Percentiles rank a stretch among this genome's conserved stretches.
These are phyloP conservation scores for Magallana angulata DNA, from an alignment of 1,140 invertebrate genomes.

Conservation along the genomic window DNA sequence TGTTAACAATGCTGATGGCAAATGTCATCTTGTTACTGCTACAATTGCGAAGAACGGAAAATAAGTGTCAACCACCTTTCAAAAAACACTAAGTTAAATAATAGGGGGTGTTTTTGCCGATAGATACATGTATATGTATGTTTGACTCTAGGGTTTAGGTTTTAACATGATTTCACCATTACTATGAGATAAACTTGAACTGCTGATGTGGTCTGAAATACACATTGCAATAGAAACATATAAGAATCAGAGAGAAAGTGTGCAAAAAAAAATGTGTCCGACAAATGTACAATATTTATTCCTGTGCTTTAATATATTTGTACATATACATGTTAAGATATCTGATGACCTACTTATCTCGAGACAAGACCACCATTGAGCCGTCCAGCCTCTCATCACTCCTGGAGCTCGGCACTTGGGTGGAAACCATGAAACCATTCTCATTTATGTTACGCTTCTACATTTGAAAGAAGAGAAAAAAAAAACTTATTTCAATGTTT, in stretches of 20 bases:
- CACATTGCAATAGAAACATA: too few species aligned
- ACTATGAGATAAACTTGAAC: too few species aligned
- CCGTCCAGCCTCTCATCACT: conserved; percentile 66
- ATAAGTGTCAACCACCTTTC: too few species aligned
- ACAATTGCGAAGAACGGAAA: conserved; percentile 32
- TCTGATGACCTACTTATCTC: conserved; percentile 40
- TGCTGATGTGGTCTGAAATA: too few species aligned
- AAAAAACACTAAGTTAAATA: too few species aligned
- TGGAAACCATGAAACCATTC: conserved; percentile 75
- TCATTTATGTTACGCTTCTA: conserved; percentile 73
- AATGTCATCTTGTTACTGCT: conserved; percentile 70
- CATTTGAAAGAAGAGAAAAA: conserved; percentile 8
- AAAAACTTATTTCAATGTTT: neutral
- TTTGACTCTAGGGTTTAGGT: too few species aligned
- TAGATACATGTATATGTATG: neutral
- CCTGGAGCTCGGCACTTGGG: conserved; percentile 74
- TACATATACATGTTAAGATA: neutral
- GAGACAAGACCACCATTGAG: conserved; percentile 57
- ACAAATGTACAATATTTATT: too few species aligned
- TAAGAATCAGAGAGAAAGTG: too few species aligned
- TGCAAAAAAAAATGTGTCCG: too few species aligned
- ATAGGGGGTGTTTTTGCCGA: too few species aligned
- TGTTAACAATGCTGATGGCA: conserved; percentile 72
- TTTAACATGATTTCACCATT: too few species aligned
- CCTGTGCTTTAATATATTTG: too few species aligned